phyloP scores from a whole-genome alignment of 1,140 invertebrate species.

The Sipha flava region DNA sequence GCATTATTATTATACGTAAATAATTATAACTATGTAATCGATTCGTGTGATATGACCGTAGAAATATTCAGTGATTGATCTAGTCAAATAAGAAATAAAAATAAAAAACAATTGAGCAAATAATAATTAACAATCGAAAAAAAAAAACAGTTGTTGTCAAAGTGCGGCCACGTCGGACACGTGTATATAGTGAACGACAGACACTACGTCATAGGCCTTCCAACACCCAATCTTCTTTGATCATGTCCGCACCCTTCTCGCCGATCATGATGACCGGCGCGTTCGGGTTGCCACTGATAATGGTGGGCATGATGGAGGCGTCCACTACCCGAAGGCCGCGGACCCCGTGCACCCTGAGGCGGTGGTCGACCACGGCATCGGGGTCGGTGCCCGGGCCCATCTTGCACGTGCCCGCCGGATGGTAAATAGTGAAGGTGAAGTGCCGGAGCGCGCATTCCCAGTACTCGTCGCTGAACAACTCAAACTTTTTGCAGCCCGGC shows the following conservation, averaged over 20 bases:
- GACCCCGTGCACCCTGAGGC: conserved; percentile 64
- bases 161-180: too few species aligned
- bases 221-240: conserved; percentile 54
- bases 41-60: too few species aligned
- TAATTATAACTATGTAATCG: too few species aligned
- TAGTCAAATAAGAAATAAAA: too few species aligned
- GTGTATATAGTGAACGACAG: too few species aligned
- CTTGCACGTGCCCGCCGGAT: conserved; percentile 74
- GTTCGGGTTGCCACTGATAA: conserved; percentile 73
- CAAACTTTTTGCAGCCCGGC: conserved; percentile 63
- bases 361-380: conserved; percentile 70
- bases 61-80: too few species aligned
- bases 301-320: conserved; percentile 70
- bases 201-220: neutral
- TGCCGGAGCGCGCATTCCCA: conserved; percentile 75
- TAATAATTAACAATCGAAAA: too few species aligned
- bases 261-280: conserved; percentile 69
- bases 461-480: conserved; percentile 70
- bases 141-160: too few species aligned
- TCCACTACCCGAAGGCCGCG: conserved; percentile 64
- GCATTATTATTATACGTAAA: too few species aligned
- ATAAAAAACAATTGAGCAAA: too few species aligned
- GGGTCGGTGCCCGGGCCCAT: conserved; percentile 71
- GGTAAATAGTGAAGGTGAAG: conserved; percentile 78
- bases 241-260: conserved; percentile 71